These are phyloP conservation scores for Grallaria varia DNA, from an alignment of 2,113 vertebrate genomes.

Conservation along the genomic window DNA sequence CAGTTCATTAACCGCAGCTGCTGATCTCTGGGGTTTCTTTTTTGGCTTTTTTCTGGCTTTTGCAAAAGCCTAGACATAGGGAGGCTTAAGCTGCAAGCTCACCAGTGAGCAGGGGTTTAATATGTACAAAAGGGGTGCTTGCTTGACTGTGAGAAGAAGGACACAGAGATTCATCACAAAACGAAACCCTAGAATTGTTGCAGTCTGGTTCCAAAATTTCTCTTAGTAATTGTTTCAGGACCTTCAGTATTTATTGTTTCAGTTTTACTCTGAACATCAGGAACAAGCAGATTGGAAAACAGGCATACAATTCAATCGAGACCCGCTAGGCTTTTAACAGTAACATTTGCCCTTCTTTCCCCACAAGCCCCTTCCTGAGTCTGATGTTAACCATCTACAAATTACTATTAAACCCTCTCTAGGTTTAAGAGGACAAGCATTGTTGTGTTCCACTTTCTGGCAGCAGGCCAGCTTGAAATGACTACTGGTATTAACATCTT, in stretches of 20 bases:
- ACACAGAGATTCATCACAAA: background rate
- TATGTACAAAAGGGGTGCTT: background rate
- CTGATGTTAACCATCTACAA: conserved; percentile 2
- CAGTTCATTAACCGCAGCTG: background rate
- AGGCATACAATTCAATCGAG: background rate
- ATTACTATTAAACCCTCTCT: background rate
- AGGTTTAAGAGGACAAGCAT: conserved; percentile 42
- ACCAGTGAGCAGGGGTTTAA: background rate
- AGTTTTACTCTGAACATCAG: background rate
- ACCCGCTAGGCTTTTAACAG: background rate
- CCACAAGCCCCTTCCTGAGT: background rate
- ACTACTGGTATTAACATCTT: conserved; percentile 18
- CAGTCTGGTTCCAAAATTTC: background rate
- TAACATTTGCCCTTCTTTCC: background rate
- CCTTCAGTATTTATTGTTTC: background rate
- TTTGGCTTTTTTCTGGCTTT: background rate
- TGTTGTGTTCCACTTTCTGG: background rate
- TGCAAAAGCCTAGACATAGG: background rate
- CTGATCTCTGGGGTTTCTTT: background rate
- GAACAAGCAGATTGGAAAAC: background rate
- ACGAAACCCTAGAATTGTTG: background rate
- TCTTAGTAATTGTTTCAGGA: background rate
- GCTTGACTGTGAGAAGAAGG: background rate
- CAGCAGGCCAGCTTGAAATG: conserved; percentile 40
- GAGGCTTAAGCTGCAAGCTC: background rate